phyloP scores from a whole-genome alignment of 2,797 vertebrate species.

The Pseudopleuronectes americanus region DNA sequence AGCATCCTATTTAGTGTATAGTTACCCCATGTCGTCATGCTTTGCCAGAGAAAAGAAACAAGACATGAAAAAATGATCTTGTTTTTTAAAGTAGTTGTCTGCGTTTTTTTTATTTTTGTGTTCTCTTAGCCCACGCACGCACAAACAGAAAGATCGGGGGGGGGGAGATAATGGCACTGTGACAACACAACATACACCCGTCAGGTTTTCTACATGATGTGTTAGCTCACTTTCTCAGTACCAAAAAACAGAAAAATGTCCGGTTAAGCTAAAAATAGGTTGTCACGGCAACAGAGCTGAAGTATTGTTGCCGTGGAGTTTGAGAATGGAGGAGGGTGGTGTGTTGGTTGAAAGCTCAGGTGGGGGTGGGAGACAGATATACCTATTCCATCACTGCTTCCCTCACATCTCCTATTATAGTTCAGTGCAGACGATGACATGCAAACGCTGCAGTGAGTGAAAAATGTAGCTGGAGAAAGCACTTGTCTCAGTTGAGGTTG shows the following conservation, averaged over 20 bases:
- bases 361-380: constrained; percentile 50
- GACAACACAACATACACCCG: background rate
- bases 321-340: constrained; percentile 61
- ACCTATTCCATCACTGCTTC: constrained; percentile 45
- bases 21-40: background rate
- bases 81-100: background rate
- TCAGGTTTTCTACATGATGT: constrained; percentile 41
- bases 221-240: constrained; percentile 43
- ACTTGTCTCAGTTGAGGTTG: constrained; percentile 31
- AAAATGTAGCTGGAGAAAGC: constrained; percentile 16
- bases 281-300: constrained; percentile 82
- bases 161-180: background rate
- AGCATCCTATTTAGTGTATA: background rate
- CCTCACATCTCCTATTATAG: constrained; percentile 36
- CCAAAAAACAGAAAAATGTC: constrained; percentile 66
- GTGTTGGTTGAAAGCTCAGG: constrained; percentile 51
- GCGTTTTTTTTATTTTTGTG: background rate
- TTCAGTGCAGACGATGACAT: constrained; percentile 24
- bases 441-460: constrained; percentile 19
- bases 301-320: constrained; percentile 73
- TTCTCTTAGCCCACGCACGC: background rate
- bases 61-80: background rate
- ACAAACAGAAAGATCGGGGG: background rate
- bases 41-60: constrained; percentile 1
- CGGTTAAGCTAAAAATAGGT: constrained; percentile 80